Conservation (phyloP, 1,140 invertebrate species). For the Drosophila chauvacae region DNA sequence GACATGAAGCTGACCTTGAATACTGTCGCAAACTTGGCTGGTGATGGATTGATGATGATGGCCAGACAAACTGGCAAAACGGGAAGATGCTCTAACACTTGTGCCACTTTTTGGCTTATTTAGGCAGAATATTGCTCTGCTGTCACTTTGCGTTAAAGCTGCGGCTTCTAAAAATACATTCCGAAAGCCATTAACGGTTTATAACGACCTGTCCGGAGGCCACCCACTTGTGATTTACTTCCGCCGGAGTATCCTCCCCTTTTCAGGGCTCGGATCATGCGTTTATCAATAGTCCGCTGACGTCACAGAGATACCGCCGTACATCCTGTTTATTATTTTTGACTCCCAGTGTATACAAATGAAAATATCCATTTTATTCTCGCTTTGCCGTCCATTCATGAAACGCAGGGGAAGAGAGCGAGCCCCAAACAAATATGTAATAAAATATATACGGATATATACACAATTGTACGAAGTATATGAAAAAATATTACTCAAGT, state of each 20-base stretch:
- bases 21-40: slow-evolving; percentile 2
- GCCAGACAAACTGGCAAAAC: slow-evolving; percentile 39
- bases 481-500: slow-evolving; percentile 44
- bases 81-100: slow-evolving; percentile 6
- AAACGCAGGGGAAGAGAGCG: slow-evolving; percentile 48
- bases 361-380: slow-evolving; percentile 22
- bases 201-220: slow-evolving; percentile 6
- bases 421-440: slow-evolving; percentile 47
- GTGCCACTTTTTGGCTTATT: slow-evolving; percentile 1
- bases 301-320: slow-evolving; percentile 36
- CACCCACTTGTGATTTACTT: slow-evolving; percentile 18
- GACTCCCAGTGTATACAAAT: slow-evolving; percentile 29
- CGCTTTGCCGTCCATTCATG: slow-evolving; percentile 70
- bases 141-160: slow-evolving; percentile 30
- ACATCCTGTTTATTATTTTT: slow-evolving; percentile 77
- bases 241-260: slow-evolving; percentile 1
- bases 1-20: slow-evolving; percentile 45
- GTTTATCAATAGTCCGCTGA: slow-evolving; percentile 53
- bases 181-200: slow-evolving; percentile 25
- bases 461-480: slow-evolving; percentile 57
- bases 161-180: slow-evolving; percentile 10
- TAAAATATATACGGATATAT: slow-evolving; percentile 36
- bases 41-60: slow-evolving; percentile 46
- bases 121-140: slow-evolving; percentile 20
- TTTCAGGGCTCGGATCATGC: slow-evolving; percentile 25